These are phyloP conservation scores for Tetranychus urticae DNA, from an alignment of 1,140 invertebrate genomes.

Conservation along the genomic window DNA sequence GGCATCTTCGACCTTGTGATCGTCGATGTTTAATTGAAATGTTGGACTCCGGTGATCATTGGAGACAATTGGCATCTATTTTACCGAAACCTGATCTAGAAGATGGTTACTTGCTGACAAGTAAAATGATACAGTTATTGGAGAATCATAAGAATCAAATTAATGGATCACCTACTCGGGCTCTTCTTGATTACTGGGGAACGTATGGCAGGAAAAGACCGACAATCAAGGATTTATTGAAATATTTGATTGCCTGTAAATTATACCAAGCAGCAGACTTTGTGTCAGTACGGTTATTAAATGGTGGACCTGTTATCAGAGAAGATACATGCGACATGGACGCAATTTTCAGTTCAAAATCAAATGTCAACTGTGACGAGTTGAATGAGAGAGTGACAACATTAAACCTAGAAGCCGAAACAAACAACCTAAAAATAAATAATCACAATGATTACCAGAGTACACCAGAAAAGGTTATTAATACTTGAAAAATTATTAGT, in stretches of 20 bases:
- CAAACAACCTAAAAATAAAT: no score
- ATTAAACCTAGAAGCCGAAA: no score
- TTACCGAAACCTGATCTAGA: conserved; percentile 6
- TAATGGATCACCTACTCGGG: conserved; percentile 6
- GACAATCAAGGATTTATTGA: conserved; percentile 9
- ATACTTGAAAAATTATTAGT: not conserved
- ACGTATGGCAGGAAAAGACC: conserved; percentile 10
- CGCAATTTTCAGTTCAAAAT: not conserved
- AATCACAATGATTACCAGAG: no score
- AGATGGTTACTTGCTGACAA: not conserved
- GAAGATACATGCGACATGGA: not conserved
- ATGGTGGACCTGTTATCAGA: not conserved
- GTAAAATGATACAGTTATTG: conserved; percentile 1
- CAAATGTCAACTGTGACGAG: not conserved
- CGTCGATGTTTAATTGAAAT: conserved; percentile 2
- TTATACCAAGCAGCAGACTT: conserved; percentile 10
- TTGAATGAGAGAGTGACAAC: no score
- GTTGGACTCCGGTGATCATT: conserved; percentile 5
- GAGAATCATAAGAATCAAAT: conserved; percentile 6
- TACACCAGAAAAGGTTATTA: no score
- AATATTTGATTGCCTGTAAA: conserved; percentile 5
- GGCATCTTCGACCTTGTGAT: conserved; percentile 2
- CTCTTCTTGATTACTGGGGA: conserved; percentile 12
- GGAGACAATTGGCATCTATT: conserved; percentile 8
- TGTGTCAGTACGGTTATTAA: not conserved